Evolutionary conservation across 2,888 invertebrate genomes (phyloP).

Genomic region (Microctonus aethiopoides): DNA sequence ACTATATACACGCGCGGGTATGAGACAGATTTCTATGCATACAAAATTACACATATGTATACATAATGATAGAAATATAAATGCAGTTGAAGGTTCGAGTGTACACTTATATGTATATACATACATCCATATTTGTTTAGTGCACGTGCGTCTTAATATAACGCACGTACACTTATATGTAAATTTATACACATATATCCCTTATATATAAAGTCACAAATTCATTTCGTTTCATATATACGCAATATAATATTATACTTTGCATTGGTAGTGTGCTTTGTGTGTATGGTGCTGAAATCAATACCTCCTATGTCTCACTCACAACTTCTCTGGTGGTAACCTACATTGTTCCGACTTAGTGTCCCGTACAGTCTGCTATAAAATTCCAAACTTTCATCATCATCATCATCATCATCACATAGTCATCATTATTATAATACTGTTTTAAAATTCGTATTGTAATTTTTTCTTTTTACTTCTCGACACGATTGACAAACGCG

Average conservation of each 20-base stretch:
- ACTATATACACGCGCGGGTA: no score
- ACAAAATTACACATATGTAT: not conserved
- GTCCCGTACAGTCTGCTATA: constrained; percentile 49
- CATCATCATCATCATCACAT: not conserved
- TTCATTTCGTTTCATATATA: no score
- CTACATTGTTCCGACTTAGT: constrained; percentile 55
- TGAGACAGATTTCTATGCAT: not conserved
- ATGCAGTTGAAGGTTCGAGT: constrained; percentile 25
- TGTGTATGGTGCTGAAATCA: constrained; percentile 63
- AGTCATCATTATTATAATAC: not conserved
- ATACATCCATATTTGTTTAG: constrained; percentile 34
- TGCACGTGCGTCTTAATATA: constrained; percentile 42
- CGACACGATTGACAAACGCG: not conserved
- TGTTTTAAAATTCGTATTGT: not conserved
- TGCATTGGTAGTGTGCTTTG: constrained; percentile 28
- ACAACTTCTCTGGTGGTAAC: constrained; percentile 55
- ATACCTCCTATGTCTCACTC: constrained; percentile 61
- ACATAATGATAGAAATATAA: not conserved
- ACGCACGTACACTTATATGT: constrained; percentile 39
- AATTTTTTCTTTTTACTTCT: not conserved
- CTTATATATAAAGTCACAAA: no score
- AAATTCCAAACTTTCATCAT: constrained; percentile 38
- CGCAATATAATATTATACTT: no score
- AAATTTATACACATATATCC: not conserved
- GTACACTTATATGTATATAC: no score